Conservation (phyloP, 2,113 vertebrate genomes). For the Sceloporus undulatus region DNA sequence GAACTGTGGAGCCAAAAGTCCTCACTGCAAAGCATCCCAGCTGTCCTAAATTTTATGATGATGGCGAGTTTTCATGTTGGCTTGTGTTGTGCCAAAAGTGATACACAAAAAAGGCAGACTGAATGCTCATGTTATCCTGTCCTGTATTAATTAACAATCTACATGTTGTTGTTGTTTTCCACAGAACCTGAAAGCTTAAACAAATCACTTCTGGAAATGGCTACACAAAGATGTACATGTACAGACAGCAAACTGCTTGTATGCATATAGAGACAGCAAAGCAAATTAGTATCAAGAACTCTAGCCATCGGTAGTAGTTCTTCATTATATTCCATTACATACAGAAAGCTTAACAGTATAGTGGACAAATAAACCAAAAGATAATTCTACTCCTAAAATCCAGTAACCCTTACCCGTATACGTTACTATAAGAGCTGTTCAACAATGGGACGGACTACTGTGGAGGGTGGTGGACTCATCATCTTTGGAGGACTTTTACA, state of each 20-base stretch:
- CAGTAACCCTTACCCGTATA: background rate
- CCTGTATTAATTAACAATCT: constrained; percentile 80
- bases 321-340: constrained; percentile 62
- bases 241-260: constrained; percentile 75
- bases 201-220: constrained; percentile 81
- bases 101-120: constrained; percentile 76
- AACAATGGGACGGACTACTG: too few species aligned
- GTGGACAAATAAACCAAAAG: background rate
- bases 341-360: constrained; percentile 1
- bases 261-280: constrained; percentile 67
- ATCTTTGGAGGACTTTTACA: too few species aligned
- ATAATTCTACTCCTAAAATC: too few species aligned
- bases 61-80: constrained; percentile 84
- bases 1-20: constrained; percentile 84
- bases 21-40: constrained; percentile 83
- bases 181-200: constrained; percentile 83
- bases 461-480: too few species aligned
- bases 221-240: constrained; percentile 80
- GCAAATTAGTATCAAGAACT: constrained; percentile 75
- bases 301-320: constrained; percentile 70
- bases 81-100: constrained; percentile 78
- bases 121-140: constrained; percentile 75
- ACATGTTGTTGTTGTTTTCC: constrained; percentile 72
- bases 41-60: constrained; percentile 86
- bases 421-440: too few species aligned